A percentile compares a stretch with the other conserved stretches of the same genome.
Conservation (phyloP, 2,888 invertebrate species). For the Eurytoma adleriae region DNA sequence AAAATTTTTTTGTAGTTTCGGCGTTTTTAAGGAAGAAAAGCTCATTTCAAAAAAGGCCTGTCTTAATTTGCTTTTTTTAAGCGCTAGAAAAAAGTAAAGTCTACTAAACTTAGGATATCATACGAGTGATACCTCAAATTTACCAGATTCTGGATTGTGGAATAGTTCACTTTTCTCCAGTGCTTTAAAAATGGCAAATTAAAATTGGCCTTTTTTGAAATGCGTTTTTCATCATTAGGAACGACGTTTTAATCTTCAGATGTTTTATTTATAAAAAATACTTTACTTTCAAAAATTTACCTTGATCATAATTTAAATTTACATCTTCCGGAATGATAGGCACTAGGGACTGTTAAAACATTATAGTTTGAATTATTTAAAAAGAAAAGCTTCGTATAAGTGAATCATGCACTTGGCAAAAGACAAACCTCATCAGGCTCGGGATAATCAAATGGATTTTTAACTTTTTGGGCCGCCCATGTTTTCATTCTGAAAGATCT, state of each 20-base stretch:
- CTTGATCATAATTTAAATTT: not conserved
- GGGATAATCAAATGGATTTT: constrained; percentile 40
- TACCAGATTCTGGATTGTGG: too few relatives aligned
- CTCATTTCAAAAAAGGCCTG: too few relatives aligned
- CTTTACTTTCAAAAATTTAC: constrained; percentile 11
- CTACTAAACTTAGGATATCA: too few relatives aligned
- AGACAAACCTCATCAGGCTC: constrained; percentile 46
- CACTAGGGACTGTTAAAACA: constrained; percentile 45
- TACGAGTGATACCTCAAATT: too few relatives aligned
- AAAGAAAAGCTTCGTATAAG: not conserved
- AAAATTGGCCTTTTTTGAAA: too few relatives aligned
- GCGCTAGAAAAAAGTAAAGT: too few relatives aligned
- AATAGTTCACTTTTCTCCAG: too few relatives aligned
- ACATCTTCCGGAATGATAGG: constrained; percentile 36
- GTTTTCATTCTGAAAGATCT: constrained; percentile 27
- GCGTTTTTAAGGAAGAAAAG: too few relatives aligned
- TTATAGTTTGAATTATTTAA: not conserved
- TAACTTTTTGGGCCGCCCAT: constrained; percentile 33
- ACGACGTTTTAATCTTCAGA: too few relatives aligned
- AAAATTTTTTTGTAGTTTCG: not conserved
- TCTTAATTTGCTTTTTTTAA: too few relatives aligned
- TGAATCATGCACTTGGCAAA: constrained; percentile 21
- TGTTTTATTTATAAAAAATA: not conserved
- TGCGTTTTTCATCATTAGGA: too few relatives aligned
- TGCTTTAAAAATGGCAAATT: too few relatives aligned